Percentiles rank a stretch among this genome's conserved stretches.
phyloP scores from a whole-genome alignment of 2,113 vertebrate genomes.

The Cyrtonyx montezumae region DNA sequence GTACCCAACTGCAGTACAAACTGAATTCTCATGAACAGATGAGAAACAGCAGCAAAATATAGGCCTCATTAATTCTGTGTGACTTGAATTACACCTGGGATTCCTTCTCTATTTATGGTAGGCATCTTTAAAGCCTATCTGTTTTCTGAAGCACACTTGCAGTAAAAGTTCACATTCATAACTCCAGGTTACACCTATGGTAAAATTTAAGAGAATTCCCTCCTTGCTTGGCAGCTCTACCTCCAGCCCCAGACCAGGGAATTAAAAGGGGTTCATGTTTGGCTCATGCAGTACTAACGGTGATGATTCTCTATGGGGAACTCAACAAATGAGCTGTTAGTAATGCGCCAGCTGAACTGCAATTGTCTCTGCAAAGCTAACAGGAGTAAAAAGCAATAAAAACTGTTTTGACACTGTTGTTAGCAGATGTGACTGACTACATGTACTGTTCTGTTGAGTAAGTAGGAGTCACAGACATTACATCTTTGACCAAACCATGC shows the following conservation, averaged over 20 bases:
- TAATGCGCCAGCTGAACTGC: not conserved
- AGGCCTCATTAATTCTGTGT: not conserved
- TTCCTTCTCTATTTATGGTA: not conserved
- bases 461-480: not conserved
- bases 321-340: not conserved
- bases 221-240: not conserved
- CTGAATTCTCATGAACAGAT: not conserved
- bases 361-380: conserved; percentile 14
- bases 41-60: not conserved
- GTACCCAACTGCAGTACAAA: not conserved
- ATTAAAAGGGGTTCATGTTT: not conserved
- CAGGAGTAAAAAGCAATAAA: conserved; percentile 21
- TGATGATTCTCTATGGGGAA: not conserved
- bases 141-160: not conserved
- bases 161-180: not conserved
- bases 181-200: not conserved
- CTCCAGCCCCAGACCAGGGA: not conserved
- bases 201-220: not conserved
- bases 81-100: not conserved
- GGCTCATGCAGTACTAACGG: not conserved
- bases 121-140: not conserved
- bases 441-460: not conserved
- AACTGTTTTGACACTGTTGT: conserved; percentile 5
- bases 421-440: conserved; percentile 15
- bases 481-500: not conserved